Evolutionary conservation across 2,797 vertebrate species (phyloP).

Genomic region (Pangasius krempfi): DNA sequence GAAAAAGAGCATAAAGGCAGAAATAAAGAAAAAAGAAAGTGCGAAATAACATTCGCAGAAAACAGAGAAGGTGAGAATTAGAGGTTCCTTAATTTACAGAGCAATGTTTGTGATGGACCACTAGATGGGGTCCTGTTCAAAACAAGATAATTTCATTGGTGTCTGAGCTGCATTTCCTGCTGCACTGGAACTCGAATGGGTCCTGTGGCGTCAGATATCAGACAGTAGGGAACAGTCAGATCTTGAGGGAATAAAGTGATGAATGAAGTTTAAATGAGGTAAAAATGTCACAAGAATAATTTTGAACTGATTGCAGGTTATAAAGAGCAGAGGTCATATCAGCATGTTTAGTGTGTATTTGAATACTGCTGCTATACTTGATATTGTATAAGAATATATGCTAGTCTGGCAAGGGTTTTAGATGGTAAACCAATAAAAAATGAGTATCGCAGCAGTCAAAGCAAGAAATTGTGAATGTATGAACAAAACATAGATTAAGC

Average conservation of each 20-base stretch:
- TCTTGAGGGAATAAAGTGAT: not conserved
- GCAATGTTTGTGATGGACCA: not conserved
- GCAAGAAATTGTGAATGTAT: not conserved
- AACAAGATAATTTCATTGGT: not conserved
- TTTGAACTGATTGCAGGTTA: not conserved
- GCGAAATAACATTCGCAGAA: not conserved
- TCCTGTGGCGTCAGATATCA: not conserved
- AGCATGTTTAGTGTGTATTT: not conserved
- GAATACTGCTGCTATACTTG: not conserved
- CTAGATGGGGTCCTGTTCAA: conserved; percentile 33
- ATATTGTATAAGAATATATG: not conserved
- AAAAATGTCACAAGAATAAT: not conserved
- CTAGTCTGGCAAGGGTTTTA: not conserved
- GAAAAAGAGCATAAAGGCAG: not conserved
- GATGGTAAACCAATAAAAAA: not conserved
- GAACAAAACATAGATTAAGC: not conserved
- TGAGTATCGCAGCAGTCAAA: not conserved
- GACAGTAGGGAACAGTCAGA: not conserved
- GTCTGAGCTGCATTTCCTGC: not conserved
- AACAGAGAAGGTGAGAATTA: not conserved
- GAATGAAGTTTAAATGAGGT: not conserved
- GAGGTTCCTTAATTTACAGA: not conserved
- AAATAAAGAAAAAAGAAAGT: not conserved
- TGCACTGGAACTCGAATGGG: not conserved
- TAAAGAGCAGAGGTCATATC: not conserved